A percentile compares a stretch with the other conserved stretches of the same genome.
Evolutionary conservation across 2,888 invertebrate species (phyloP).

Genomic region (Muscina levida): DNA sequence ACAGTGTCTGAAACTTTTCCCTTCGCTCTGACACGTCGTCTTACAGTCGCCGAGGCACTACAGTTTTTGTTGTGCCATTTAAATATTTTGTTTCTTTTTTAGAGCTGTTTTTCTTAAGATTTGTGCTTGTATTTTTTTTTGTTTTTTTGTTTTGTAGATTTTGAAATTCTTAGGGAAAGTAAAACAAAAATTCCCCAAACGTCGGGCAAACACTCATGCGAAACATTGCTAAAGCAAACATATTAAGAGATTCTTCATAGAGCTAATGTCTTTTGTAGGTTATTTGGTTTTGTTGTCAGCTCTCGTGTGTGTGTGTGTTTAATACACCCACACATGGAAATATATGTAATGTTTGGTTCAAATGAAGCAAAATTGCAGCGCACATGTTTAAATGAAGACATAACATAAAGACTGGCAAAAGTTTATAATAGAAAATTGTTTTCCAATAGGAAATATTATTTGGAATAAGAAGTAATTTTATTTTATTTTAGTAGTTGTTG

Average conservation of each 20-base stretch:
- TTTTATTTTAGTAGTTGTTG: too few relatives aligned
- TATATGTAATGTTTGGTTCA: background rate
- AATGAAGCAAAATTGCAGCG: constrained; percentile 2
- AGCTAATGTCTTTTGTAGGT: constrained; percentile 39
- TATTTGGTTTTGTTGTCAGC: constrained; percentile 5
- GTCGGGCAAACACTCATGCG: constrained; percentile 18
- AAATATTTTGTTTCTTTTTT: constrained; percentile 63
- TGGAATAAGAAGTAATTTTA: too few relatives aligned
- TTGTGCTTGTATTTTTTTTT: constrained; percentile 55
- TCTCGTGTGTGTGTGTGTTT: constrained; percentile 22
- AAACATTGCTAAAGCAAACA: constrained; percentile 34
- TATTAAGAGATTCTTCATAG: constrained; percentile 51
- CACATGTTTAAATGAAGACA: constrained; percentile 12
- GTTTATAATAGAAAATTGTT: too few relatives aligned
- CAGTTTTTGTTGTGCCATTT: constrained; percentile 47
- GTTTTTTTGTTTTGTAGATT: constrained; percentile 41
- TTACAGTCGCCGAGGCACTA: too few relatives aligned
- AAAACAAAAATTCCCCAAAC: constrained; percentile 41
- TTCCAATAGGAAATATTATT: too few relatives aligned
- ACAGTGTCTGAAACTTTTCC: constrained; percentile 12
- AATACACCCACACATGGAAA: constrained; percentile 1
- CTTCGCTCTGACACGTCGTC: too few relatives aligned
- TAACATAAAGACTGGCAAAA: too few relatives aligned
- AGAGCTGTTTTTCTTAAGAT: constrained; percentile 59
- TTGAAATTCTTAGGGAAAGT: constrained; percentile 36